phyloP scores from a whole-genome alignment of 2,113 vertebrate genomes.

The Rallus limicola region DNA sequence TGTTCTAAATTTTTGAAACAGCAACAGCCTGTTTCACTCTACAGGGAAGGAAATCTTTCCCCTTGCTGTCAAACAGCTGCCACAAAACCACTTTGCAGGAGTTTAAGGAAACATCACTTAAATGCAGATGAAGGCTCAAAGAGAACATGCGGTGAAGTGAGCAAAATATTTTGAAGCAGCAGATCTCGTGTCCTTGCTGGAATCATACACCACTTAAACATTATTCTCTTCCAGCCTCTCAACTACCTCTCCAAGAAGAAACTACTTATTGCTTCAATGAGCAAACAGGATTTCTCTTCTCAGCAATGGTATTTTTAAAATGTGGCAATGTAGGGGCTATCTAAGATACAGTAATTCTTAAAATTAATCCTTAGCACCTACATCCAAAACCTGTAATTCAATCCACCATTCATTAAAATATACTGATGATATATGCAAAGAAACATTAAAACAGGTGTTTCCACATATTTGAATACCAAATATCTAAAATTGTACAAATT shows the following conservation, averaged over 20 bases:
- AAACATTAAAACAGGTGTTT: not conserved
- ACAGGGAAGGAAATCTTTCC: not conserved
- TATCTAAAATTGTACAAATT: not conserved
- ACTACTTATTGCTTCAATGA: not conserved
- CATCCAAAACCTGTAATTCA: not conserved
- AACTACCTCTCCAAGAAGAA: not conserved
- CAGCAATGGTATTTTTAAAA: not conserved
- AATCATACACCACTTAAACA: not conserved
- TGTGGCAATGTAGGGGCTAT: not conserved
- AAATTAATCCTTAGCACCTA: not conserved
- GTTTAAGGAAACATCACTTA: not conserved
- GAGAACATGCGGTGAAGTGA: fast-evolving
- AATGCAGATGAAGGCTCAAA: not conserved
- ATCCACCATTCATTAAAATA: not conserved
- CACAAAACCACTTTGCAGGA: not conserved
- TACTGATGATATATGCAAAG: not conserved
- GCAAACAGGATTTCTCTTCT: not conserved
- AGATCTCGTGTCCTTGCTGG: not conserved
- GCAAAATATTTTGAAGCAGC: not conserved
- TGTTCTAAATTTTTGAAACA: not conserved
- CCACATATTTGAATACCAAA: not conserved
- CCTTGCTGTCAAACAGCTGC: not conserved
- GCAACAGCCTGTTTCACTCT: not conserved
- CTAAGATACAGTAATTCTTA: not conserved
- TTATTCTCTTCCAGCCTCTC: not conserved